phyloP scores from a whole-genome alignment of 2,113 vertebrate species.

The Axis porcinus region DNA sequence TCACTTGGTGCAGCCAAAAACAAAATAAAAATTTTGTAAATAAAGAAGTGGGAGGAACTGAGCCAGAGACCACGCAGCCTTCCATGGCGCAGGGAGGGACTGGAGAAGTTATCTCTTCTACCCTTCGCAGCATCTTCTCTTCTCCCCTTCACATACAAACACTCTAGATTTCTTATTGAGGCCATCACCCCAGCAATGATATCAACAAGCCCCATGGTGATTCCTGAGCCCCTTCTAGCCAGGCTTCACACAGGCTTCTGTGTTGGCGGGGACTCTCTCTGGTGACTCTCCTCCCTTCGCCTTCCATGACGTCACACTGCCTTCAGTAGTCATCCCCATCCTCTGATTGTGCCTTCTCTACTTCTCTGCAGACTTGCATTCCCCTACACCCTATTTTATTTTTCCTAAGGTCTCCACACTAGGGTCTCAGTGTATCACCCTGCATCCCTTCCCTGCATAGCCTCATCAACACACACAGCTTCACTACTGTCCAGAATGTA shows the following conservation, averaged over 20 bases:
- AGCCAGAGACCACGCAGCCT: not conserved
- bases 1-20: not conserved
- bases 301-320: accelerated
- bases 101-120: not conserved
- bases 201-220: not conserved
- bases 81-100: not conserved
- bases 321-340: accelerated
- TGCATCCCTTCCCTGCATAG: not conserved
- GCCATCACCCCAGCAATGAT: not conserved
- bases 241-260: not conserved
- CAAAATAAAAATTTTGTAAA: not conserved
- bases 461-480: not conserved
- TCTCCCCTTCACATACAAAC: not conserved
- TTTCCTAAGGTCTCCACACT: not conserved
- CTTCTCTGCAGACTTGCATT: not conserved
- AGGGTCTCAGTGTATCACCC: too few relatives aligned
- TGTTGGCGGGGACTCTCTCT: accelerated
- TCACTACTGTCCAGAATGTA: accelerated
- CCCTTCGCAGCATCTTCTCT: not conserved
- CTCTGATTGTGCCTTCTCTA: not conserved
- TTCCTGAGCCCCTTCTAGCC: not conserved
- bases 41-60: not conserved
- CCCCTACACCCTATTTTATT: not conserved
- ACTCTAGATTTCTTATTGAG: too few relatives aligned
- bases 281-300: accelerated